Base-by-base conservation (phyloP, 2,113 vertebrate genomes). In the Serinus canaria region DNA sequence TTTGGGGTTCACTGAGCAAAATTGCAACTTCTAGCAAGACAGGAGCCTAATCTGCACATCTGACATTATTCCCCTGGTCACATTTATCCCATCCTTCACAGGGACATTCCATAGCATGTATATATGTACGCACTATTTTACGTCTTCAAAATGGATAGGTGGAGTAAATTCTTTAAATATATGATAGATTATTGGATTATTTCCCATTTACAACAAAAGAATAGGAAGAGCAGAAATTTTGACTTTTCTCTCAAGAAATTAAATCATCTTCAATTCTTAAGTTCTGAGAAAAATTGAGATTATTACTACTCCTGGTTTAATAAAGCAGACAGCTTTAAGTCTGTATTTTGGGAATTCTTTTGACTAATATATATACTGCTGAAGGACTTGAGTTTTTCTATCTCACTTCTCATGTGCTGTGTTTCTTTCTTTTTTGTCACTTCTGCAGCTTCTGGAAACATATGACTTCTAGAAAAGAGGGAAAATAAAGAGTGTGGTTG, bases 61-160 rank as follows among this genome's bases (percentile, higher is more conserved):
- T 74, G 33, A 2, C 62, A 11, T 23, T 59, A 87, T 46, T 86
- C 77, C 30, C 20, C n/a, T n/a, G 86, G 67, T 58, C 60, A 56
- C 4, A 21, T 41, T 85, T 88, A 39, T 37, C 25, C 63, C 20
- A 22, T 80, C 15, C 24, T 76, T 83, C 23, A 18, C 56, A 24
- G 2, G 16, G 20, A 33, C 2, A 1, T 90, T 85, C 33, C 12
- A 13, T 16, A 47, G 43, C 0, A 0, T 21, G 3, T 16, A 5
- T 19, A 7, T 25, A 13, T 31, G 30, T 56, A 7, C 4, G 53
- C 10, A 49, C 9, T 33, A 4, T 60, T 92, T 83, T 64, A 15
- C 3, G 16, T 74, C 24, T 75, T 75, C 24, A 15, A 6, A 80
- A 43, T 41, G 7, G 50, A 37, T 31, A 31, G 23, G 13, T 73